Evolutionary conservation across 1,140 invertebrate genomes (phyloP), one percentile per base, ranked within the genome.

Genomic region (Drosophila jambulina): DNA sequence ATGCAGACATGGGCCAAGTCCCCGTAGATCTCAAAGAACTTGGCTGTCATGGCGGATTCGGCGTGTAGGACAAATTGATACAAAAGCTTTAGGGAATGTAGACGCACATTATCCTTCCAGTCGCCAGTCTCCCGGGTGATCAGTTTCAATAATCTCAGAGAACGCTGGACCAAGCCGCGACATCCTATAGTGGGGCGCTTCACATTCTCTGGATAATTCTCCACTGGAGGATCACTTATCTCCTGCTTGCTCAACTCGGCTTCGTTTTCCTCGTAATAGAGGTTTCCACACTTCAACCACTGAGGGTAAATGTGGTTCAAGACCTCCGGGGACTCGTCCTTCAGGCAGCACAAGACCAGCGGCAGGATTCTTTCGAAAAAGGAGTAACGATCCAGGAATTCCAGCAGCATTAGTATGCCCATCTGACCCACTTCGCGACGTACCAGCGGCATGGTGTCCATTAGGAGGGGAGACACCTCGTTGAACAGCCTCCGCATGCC

Each of bases 241-340:
- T 97, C 96, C 70, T 96, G 92, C 91, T 96, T 94, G 83, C 96
- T 96, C 17, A 96, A 88, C 77, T 97, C 96, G 17, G 94, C 93
- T 81, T 97, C 95, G 93, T 97, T 98, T 93, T 98, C 97, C 51
- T 94, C 91, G 59, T 95, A 93, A 93, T 95, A 98, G 46, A 95
- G 94, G 32, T 94, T 75, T 54, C 97, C 97, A 46, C 95, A 94
- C 90, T 94, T 91, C 49, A 95, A 91, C 97, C 97, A 98, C 6
- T 96, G 83, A 6, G 93, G 82, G 32, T 93, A 82, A 36, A 96
- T 95, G 80, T 94, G 91, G 34, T 93, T 82, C 45, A 94, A 93
- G 17, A 96, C 95, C 43, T 95, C 94, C 40, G 93, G 92, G 4
- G 96, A 94, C 67, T 96, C 95, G 93, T 98, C 97, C 78, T 95